phyloP scores from a whole-genome alignment of 2,113 vertebrate species.

The Trogon melanurus region DNA sequence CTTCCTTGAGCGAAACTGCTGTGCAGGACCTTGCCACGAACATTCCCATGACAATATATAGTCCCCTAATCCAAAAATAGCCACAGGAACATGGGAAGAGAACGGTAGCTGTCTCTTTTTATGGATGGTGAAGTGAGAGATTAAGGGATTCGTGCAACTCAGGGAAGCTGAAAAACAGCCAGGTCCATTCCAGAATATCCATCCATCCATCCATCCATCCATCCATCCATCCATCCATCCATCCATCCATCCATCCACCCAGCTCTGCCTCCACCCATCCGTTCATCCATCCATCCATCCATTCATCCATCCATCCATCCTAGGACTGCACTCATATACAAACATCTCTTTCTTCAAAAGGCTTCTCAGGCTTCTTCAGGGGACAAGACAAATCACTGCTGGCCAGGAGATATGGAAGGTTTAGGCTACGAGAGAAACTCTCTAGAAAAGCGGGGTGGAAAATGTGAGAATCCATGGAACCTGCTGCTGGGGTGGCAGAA shows the following conservation, averaged over 20 bases:
- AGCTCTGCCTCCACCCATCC: too few species aligned
- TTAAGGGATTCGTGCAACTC: neutral
- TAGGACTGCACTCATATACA: neutral
- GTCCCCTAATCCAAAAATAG: neutral
- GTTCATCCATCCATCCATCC: too few species aligned
- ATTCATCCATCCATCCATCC: neutral
- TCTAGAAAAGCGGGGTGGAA: neutral
- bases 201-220: too few species aligned
- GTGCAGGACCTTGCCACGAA: neutral
- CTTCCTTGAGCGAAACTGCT: rapidly evolving
- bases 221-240: neutral
- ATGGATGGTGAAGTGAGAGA: neutral
- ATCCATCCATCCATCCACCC: neutral
- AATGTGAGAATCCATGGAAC: neutral
- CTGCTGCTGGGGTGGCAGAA: neutral
- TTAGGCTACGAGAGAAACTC: neutral
- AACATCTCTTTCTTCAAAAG: neutral
- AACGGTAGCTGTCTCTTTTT: neutral
- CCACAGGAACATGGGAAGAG: neutral
- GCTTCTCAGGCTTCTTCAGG: neutral
- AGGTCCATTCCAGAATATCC: neutral
- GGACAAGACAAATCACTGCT: neutral
- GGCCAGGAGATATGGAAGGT: neutral
- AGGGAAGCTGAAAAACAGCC: neutral
- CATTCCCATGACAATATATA: rapidly evolving